Evolutionary conservation across 2,888 invertebrate species (phyloP).

Genomic region (Aspidiotus destructor): DNA sequence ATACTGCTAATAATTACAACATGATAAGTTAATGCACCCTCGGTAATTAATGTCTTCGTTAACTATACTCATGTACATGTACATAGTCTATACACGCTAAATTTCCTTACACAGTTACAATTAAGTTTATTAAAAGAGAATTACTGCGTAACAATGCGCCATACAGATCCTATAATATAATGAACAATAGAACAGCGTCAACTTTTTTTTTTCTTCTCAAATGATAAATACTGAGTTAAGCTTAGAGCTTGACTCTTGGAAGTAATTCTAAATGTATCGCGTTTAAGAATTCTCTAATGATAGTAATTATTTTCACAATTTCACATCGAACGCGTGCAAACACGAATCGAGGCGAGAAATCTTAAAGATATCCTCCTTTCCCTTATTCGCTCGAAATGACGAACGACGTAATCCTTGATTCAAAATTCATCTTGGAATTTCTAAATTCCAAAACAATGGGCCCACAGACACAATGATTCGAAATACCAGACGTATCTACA

Average conservation of each 20-base stretch:
- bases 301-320: background rate
- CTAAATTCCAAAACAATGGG: no score
- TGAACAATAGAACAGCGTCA: constrained; percentile 4
- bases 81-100: background rate
- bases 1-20: no score
- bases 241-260: background rate
- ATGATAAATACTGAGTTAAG: background rate
- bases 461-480: no score
- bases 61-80: background rate
- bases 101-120: constrained; percentile 4
- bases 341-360: no score
- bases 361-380: no score
- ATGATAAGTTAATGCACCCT: background rate
- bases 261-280: background rate
- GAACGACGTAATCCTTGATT: no score
- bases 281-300: background rate
- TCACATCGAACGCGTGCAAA: no score
- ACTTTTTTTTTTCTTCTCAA: background rate
- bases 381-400: no score
- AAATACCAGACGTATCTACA: no score
- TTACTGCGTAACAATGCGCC: constrained; percentile 1
- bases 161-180: background rate
- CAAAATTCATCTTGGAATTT: no score
- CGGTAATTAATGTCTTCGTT: constrained; percentile 2
- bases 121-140: constrained; percentile 1